Evolutionary conservation across 53 echinoderm and acorn worm genomes (phyloP), one percentile per base, ranked within the genome.

Genomic region (Mesocentrotus franciscanus): DNA sequence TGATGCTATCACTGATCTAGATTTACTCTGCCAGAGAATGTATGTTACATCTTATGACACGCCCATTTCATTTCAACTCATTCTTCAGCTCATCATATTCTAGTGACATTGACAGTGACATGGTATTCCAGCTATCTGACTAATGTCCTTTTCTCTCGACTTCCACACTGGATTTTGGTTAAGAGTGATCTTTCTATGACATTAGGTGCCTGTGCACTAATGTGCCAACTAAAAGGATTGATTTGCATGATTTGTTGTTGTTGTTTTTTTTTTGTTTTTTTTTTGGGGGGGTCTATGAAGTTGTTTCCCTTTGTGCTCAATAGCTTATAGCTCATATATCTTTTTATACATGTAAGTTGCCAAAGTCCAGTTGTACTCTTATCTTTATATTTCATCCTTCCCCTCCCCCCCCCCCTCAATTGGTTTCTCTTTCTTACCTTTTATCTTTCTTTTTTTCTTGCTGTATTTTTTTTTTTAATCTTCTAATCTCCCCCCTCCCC

Each of bases 1-100:
- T 92, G 74, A 71, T 71, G 74, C 68, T n/a, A 92, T 92, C 56
- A 74, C 74, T 92, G 92, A 71, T 92, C 92, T 68, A 68, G 92
- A 92, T 92, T 92, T 92, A 70, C 66, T 56, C 61, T 92, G 34
- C 92, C 92, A 70, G 33, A 90, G 60, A 36, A 84, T 33, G 64
- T 68, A 91, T 66, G 20, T 18, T 62, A 58, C 64, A 14, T 56
- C 56, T 58, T n/a, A 87, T 57, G 87, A 87, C 57, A 87, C 58
- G 87, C 87, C 87, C 87, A 87, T 87, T 84, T 84, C 84, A 55
- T 17, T 84, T 55, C 49, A 84, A 20, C 87, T 87, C 87, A n/a
- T 87, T 58, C 87, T 26, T 39, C 58, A 87, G 87, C 87, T 87
- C 57, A 87, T 49, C 84, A 84, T 27, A 58, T 87, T 87, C 87